Conservation (phyloP, 2,888 invertebrate genomes). For the Laothoe populi region DNA sequence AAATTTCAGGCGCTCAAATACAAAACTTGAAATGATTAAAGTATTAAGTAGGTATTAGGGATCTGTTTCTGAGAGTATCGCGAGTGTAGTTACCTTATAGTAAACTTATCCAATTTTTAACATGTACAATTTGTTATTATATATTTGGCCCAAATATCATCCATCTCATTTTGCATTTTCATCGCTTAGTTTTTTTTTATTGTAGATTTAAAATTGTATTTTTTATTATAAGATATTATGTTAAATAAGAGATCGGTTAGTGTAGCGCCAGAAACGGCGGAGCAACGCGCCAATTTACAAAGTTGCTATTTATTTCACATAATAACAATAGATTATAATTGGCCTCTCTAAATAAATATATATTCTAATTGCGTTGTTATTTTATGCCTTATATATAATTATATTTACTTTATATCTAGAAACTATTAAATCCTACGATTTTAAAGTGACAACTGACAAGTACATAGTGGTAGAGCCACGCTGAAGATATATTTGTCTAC, state of each 20-base stretch:
- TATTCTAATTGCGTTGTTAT: constrained; percentile 55
- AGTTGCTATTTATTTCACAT: constrained; percentile 64
- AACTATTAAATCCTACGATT: too few relatives aligned
- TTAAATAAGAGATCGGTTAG: constrained; percentile 57
- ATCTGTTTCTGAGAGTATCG: constrained; percentile 15
- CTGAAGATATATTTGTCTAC: too few relatives aligned
- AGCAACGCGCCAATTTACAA: constrained; percentile 62
- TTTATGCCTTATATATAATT: too few relatives aligned
- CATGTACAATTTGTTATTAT: constrained; percentile 1
- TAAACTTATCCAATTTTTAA: constrained; percentile 16
- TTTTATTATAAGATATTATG: constrained; percentile 61
- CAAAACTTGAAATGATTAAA: constrained; percentile 18
- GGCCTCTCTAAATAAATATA: constrained; percentile 81
- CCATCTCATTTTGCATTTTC: constrained; percentile 64
- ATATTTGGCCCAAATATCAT: constrained; percentile 62
- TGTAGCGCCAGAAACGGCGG: background rate
- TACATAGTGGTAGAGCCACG: too few relatives aligned
- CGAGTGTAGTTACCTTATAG: constrained; percentile 9
- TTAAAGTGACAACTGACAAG: too few relatives aligned
- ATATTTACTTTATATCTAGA: too few relatives aligned
- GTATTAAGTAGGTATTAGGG: constrained; percentile 18
- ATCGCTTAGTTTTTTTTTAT: constrained; percentile 65
- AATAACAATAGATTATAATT: constrained; percentile 68
- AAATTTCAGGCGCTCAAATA: constrained; percentile 22
- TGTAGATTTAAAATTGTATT: constrained; percentile 32